Evolutionary conservation across 1,140 invertebrate genomes (phyloP), one percentile per base, ranked within the genome.

Genomic region (Coptotermes formosanus): DNA sequence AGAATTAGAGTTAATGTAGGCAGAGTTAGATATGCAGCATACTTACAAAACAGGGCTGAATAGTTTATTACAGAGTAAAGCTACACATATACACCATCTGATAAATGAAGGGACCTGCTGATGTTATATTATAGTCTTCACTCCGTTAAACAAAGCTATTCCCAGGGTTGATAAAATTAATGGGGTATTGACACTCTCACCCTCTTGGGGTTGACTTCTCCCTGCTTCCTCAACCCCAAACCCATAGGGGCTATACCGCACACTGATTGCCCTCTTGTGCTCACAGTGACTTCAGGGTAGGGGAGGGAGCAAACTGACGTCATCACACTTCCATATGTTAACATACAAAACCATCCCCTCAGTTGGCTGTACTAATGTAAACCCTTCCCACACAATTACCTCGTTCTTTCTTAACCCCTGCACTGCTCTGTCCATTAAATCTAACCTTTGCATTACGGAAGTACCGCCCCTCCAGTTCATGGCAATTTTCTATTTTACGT

Each of bases 111-210:
- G 64, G 64, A 75, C 64, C 64, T 75, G 64, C 64, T 75, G 64
- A 75, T 30, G 64, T 75, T 75, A 84, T 59, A 84, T 59, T 45
- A 84, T 84, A 45, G 52, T 45, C 83, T 52, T 52, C 83, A 84
- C 44, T 30, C 83, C 44, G 83, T 84, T 84, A 84, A 84, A 84
- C 83, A 84, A 84, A 84, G 83, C 83, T 84, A 30, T 84, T 52
- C 83, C 83, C n/a, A 32, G 83, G 52, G 83, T 52, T 52, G 83
- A 52, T 45, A 84, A 84, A 84, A 84, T 84, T 45, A 84, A 84
- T 52, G 83, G 83, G 45, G 44, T 52, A 45, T 52, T 52, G 44
- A 55, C 83, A 48, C 45, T 45, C 45, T 45, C 83, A 32, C 83
- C n/a, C 45, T 52, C n/a, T 52, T 52, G 83, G 83, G 23, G 83